A percentile compares a stretch with the other conserved stretches of the same genome.
Evolutionary conservation across 1,140 invertebrate genomes (phyloP).

Genomic region (Lordiphosa mommai): DNA sequence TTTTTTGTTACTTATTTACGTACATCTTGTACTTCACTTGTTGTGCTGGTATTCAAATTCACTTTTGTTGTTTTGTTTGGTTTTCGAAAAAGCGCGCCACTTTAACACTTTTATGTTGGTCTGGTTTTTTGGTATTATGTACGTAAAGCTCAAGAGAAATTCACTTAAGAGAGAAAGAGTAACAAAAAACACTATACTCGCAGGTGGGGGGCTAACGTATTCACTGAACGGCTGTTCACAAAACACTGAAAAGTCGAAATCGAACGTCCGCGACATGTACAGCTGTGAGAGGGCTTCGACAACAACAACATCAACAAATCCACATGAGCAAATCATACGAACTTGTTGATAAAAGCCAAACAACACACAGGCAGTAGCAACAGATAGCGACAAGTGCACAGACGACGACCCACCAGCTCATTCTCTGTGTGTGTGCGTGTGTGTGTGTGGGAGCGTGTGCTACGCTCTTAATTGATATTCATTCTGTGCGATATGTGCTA

Average conservation of each 20-base stretch:
- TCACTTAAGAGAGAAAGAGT: slow-evolving; percentile 20
- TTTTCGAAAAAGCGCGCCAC: slow-evolving; percentile 36
- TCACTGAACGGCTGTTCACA: slow-evolving; percentile 61
- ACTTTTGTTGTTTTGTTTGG: neutral
- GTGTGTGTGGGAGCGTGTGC: too few relatives aligned
- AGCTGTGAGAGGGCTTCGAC: slow-evolving; percentile 2
- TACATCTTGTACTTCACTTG: slow-evolving; percentile 4
- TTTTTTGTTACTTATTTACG: neutral
- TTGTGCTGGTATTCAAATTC: neutral
- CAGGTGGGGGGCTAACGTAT: neutral
- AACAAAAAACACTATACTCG: slow-evolving; percentile 19
- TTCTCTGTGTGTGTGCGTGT: too few relatives aligned
- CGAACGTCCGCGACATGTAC: slow-evolving; percentile 14
- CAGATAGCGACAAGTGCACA: too few relatives aligned
- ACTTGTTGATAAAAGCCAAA: too few relatives aligned
- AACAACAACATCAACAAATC: too few relatives aligned
- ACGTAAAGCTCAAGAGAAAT: slow-evolving; percentile 3
- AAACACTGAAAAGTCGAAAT: slow-evolving; percentile 50
- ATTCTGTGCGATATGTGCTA: too few relatives aligned
- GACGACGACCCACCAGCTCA: too few relatives aligned
- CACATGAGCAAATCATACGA: too few relatives aligned
- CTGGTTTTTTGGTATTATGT: neutral
- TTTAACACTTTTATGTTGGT: neutral
- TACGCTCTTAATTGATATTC: too few relatives aligned
- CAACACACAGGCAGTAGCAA: too few relatives aligned